phyloP scores from a whole-genome alignment of 2,888 invertebrate genomes.

The Phengaris arion region DNA sequence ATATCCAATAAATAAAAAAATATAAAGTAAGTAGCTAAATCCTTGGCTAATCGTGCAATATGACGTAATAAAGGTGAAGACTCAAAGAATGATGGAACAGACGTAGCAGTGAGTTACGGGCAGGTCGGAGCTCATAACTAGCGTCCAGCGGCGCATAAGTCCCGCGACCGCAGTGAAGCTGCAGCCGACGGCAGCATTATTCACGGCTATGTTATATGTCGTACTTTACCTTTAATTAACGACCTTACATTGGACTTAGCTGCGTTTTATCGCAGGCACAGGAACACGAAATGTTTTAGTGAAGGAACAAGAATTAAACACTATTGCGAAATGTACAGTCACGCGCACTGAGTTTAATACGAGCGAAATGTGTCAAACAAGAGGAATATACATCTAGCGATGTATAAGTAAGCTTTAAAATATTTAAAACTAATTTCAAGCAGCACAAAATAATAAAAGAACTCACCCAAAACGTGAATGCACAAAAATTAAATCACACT shows the following conservation, averaged over 20 bases:
- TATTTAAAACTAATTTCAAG: too few relatives aligned
- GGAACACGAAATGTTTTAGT: slow-evolving; percentile 19
- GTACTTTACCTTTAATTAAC: slow-evolving; percentile 46
- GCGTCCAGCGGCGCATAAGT: slow-evolving; percentile 66
- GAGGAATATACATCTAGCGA: too few relatives aligned
- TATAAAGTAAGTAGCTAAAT: too few relatives aligned
- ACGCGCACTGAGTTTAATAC: background rate
- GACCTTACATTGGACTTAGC: slow-evolving; percentile 41
- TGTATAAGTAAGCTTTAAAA: too few relatives aligned
- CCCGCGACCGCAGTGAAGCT: slow-evolving; percentile 63
- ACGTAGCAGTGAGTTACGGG: slow-evolving; percentile 64
- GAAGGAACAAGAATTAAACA: slow-evolving; percentile 20
- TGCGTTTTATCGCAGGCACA: slow-evolving; percentile 36
- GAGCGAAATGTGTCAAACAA: too few relatives aligned
- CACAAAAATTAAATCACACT: background rate
- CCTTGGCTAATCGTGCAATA: too few relatives aligned
- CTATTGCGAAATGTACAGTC: background rate
- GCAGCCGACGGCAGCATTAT: slow-evolving; percentile 55
- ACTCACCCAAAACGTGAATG: background rate
- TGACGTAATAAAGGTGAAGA: slow-evolving; percentile 48
- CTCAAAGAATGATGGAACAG: slow-evolving; percentile 59
- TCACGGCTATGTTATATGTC: slow-evolving; percentile 51
- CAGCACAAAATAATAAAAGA: too few relatives aligned
- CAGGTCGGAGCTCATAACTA: slow-evolving; percentile 67
- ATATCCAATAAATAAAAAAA: too few relatives aligned